These are phyloP conservation scores for Sphecodes monilicornis DNA, from an alignment of 2,888 invertebrate genomes.

Conservation along the genomic window DNA sequence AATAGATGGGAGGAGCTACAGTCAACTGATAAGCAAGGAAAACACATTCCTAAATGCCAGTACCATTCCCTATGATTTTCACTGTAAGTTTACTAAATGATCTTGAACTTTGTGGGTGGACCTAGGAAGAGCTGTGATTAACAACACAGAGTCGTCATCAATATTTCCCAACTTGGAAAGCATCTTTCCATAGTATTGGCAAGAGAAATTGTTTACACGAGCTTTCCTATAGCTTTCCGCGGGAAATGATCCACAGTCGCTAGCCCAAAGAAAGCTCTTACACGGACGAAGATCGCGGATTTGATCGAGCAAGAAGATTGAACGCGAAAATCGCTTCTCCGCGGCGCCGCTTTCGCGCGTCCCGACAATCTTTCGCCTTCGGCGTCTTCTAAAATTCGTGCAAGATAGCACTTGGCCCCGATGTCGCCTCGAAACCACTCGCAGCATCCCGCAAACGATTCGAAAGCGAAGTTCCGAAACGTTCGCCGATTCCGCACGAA, in stretches of 20 bases:
- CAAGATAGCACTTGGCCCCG: slow-evolving; percentile 6
- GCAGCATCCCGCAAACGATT: slow-evolving; percentile 5
- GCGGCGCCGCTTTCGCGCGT: background rate
- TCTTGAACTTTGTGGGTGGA: background rate
- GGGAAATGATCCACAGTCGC: background rate
- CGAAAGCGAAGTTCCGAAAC: slow-evolving; percentile 6
- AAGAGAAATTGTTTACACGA: background rate
- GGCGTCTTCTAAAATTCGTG: background rate
- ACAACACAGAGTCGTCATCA: background rate
- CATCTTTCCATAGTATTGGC: background rate
- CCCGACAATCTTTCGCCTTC: slow-evolving; percentile 3
- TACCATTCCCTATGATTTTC: no score
- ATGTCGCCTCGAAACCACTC: slow-evolving; percentile 4
- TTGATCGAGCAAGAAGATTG: background rate
- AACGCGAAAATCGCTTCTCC: background rate
- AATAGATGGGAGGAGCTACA: no score
- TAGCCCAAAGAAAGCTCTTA: background rate
- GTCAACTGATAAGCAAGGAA: no score
- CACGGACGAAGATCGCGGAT: background rate
- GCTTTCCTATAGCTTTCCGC: no score
- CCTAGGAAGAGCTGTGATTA: background rate
- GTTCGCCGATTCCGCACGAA: slow-evolving; percentile 3
- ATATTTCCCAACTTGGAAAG: background rate
- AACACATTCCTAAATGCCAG: no score
- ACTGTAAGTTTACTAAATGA: no score